Conservation (phyloP, 2,113 vertebrate species). For the Aspiorhynchus laticeps region DNA sequence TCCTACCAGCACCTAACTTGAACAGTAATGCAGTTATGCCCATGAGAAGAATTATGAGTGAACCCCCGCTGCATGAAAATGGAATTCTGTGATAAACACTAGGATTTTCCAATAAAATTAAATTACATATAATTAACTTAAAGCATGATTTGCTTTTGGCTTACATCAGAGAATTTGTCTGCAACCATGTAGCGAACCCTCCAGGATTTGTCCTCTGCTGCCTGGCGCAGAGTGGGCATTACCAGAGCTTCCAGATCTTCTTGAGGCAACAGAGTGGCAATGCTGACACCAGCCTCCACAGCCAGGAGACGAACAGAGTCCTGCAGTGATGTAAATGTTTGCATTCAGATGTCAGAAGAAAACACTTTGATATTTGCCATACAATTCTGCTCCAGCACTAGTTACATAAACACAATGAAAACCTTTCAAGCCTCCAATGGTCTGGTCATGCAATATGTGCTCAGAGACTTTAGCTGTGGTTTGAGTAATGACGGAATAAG, state of each 20-base stretch:
- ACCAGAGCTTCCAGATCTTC: constrained; percentile 87
- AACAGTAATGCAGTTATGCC: not conserved
- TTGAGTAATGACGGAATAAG: not conserved
- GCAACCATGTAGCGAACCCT: constrained; percentile 93
- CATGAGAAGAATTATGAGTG: not conserved
- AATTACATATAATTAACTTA: not conserved
- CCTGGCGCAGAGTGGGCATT: constrained; percentile 86
- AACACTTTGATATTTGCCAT: constrained; percentile 12
- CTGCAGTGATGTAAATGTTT: constrained; percentile 59
- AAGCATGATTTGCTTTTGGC: not conserved
- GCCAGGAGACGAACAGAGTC: constrained; percentile 88
- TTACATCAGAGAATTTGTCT: constrained; percentile 90
- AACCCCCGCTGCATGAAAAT: not conserved
- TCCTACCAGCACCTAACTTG: not conserved
- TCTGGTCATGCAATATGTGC: not conserved
- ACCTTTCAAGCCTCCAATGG: not conserved
- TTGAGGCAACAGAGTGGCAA: constrained; percentile 84
- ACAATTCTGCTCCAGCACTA: not conserved
- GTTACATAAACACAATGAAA: constrained; percentile 28
- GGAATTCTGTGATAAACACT: not conserved
- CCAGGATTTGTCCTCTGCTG: constrained; percentile 91
- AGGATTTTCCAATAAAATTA: not conserved
- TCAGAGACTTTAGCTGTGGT: not conserved
- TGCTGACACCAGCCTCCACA: constrained; percentile 90
- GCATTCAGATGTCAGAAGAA: constrained; percentile 12